These are phyloP conservation scores for Phoebastria nigripes DNA, from an alignment of 2,797 vertebrate genomes.

Conservation along the genomic window DNA sequence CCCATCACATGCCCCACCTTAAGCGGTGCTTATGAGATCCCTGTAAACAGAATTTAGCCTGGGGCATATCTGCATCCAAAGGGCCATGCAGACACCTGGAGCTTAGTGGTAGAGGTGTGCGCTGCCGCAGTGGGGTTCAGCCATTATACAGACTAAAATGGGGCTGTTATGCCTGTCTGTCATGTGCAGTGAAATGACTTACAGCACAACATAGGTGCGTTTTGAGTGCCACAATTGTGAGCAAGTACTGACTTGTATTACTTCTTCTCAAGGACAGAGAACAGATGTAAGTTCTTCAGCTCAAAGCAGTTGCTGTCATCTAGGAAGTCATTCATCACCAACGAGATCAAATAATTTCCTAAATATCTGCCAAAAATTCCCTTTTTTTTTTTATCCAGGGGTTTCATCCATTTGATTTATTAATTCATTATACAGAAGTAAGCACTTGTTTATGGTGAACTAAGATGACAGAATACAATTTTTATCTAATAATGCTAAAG, in stretches of 20 bases:
- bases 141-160: not conserved
- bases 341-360: not conserved
- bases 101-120: not conserved
- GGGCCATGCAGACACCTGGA: not conserved
- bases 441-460: not conserved
- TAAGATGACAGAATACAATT: not conserved
- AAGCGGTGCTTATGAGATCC: not conserved
- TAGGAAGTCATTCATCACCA: not conserved
- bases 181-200: not conserved
- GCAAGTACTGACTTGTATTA: not conserved
- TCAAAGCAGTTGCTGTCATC: not conserved
- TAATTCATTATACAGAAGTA: not conserved
- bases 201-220: rapidly evolving
- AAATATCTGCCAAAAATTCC: not conserved
- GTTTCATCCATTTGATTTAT: not conserved
- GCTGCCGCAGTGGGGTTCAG: not conserved
- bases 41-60: not conserved
- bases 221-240: not conserved
- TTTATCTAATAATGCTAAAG: not conserved
- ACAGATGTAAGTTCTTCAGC: not conserved
- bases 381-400: not conserved
- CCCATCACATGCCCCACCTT: not conserved
- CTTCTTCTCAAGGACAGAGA: not conserved
- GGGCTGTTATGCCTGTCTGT: not conserved
- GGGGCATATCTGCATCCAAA: not conserved